These are phyloP conservation scores for Drosophila demipolita DNA, from an alignment of 2,888 invertebrate species.

Conservation along the genomic window DNA sequence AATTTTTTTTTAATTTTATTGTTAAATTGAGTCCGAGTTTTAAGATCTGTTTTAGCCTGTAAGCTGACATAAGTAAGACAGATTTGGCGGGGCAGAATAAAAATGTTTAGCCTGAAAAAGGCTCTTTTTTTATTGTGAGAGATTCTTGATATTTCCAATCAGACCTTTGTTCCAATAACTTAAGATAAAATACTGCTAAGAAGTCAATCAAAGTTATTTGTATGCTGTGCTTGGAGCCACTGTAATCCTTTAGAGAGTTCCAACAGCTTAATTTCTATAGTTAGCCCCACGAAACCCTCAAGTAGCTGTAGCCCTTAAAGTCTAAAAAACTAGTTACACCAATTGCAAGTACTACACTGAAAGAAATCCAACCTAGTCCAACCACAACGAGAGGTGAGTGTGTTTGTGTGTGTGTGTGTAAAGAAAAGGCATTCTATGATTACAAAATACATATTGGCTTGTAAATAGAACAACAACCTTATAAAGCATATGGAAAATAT, in stretches of 20 bases:
- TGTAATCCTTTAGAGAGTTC: conserved; percentile 1
- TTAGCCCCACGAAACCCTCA: conserved; percentile 7
- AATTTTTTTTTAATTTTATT: neutral
- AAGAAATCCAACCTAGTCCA: conserved; percentile 6
- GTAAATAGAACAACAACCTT: conserved; percentile 67
- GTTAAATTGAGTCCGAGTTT: neutral
- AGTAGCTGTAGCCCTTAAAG: conserved; percentile 8
- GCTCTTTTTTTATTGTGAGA: neutral
- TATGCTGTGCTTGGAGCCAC: neutral
- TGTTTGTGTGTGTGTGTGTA: conserved; percentile 17
- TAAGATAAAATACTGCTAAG: neutral
- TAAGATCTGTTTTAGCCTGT: neutral
- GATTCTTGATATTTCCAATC: neutral
- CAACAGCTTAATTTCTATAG: neutral
- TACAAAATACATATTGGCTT: conserved; percentile 68
- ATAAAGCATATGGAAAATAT: conserved; percentile 61
- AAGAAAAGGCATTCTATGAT: conserved; percentile 13
- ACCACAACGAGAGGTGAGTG: conserved; percentile 50
- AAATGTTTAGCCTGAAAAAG: neutral
- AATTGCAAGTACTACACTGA: conserved; percentile 13
- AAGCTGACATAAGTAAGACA: neutral
- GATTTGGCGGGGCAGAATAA: neutral
- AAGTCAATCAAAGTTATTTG: neutral
- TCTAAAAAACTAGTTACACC: conserved; percentile 44
- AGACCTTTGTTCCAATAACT: neutral